Evolutionary conservation across 2,797 vertebrate species (phyloP), one percentile per base, ranked within the genome.

Genomic region (Distichodus sexfasciatus): DNA sequence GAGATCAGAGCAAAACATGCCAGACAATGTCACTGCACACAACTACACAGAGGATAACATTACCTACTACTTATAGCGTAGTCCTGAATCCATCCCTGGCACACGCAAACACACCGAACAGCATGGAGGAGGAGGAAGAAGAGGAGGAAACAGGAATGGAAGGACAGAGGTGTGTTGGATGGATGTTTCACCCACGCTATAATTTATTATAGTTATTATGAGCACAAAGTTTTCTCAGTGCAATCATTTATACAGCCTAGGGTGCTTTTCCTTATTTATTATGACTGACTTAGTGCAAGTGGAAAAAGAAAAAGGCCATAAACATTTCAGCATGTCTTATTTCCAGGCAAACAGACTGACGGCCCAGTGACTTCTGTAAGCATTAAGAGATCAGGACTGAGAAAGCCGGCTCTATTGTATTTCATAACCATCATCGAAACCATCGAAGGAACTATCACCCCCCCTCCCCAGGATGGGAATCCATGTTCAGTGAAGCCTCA

Each of bases 1-100:
- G 85, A 89, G 88, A 90, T 91, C 86, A 90, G 82, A 88, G 87
- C 78, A 72, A 87, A 88, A 87, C 88, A 89, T 81, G 84, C 80
- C 86, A 87, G 85, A 82, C 77, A 70, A 87, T 90, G 85, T 87
- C 86, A 84, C 81, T 80, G 82, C 82, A 87, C 83, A 82, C 72
- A 75, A 82, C 81, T 79, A 83, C 81, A 85, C 76, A 86, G 80
- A 83, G 81, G 84, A 72, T 24, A 77, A 81, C 35, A 71, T 79
- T 79, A 82, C 79, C 79, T 60, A 67, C 82, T 80, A 79, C 43
- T 76, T 77, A 82, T 81, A 80, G 81, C 79, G 62, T 74, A 54
- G 74, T 81, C 75, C 78, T 77, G 83, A 76, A 29, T 60, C 6
- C 14, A 9, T 36, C 38, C 21, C 44, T 21, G 21, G 36, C 44